Percentiles rank a stretch among this genome's conserved stretches.
phyloP scores from a whole-genome alignment of 2,113 vertebrate genomes.

The Casuarius casuarius region DNA sequence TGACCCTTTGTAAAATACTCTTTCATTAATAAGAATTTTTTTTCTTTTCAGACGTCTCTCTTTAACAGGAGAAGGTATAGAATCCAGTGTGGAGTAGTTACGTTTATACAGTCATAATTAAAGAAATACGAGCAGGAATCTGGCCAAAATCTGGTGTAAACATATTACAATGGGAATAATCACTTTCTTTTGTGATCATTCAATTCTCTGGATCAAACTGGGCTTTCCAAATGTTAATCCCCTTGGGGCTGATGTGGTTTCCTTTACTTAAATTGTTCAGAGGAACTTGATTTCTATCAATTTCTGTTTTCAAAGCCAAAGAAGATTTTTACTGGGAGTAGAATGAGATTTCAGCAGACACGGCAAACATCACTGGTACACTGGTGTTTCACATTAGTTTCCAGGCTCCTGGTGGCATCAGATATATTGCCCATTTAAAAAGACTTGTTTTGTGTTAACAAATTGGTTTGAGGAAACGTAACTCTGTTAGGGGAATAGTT shows the following conservation, averaged over 20 bases:
- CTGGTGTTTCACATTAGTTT: neutral
- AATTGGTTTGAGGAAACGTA: neutral
- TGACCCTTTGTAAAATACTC: conserved; percentile 45
- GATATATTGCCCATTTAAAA: neutral
- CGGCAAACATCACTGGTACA: neutral
- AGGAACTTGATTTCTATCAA: neutral
- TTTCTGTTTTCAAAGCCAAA: neutral
- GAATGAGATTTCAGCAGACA: neutral
- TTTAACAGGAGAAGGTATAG: conserved; percentile 15
- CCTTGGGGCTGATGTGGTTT: conserved; percentile 16
- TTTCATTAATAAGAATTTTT: conserved; percentile 33
- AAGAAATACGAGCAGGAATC: conserved; percentile 19
- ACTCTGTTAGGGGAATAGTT: neutral
- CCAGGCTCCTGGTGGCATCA: neutral
- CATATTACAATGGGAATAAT: conserved; percentile 22
- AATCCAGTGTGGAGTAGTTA: conserved; percentile 2
- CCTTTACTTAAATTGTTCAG: conserved; percentile 2
- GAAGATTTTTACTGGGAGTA: neutral
- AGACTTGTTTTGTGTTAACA: neutral
- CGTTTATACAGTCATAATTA: conserved; percentile 49
- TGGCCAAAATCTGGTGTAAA: conserved; percentile 55
- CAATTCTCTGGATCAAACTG: conserved; percentile 3
- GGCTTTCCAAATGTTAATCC: neutral
- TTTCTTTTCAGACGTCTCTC: neutral
- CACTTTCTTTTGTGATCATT: conserved; percentile 31